Evolutionary conservation across 2,888 invertebrate genomes (phyloP), one percentile per base, ranked within the genome.

Genomic region (Eristalinus aeneus): DNA sequence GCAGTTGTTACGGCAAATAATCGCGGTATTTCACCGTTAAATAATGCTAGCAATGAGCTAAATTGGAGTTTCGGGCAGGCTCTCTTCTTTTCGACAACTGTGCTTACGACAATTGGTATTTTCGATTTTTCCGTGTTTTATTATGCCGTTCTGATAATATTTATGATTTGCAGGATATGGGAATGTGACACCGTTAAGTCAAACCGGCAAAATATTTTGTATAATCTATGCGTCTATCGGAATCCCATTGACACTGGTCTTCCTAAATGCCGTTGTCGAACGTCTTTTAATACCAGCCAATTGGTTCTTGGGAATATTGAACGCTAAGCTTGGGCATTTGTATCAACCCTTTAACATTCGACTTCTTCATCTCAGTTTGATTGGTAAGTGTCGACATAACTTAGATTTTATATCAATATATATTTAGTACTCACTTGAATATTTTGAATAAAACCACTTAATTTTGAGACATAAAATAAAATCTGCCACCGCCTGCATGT

Each of bases 1-100:
- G 95, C 95, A 89, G 95, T 97, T 87, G 94, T 97, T 22, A 93
- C 94, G 34, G 97, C 97, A 11, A 96, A 95, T 91, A 96, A 96
- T 92, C 94, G 96, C 64, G 97, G 97, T 0, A 96, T 97, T 58
- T 96, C 96, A 0, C 96, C 96, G 0, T 94, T 95, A 0, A 94
- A 94, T 79, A 97, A 97, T 93, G 95, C 95, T 32, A 95, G 96
- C 65, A 95, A 95, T 1, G 96, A 96, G 87, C 96, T 96, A 11
- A 97, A 97, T 92, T 98, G 97, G 98, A 96, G 96, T 91, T 97
- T 97, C 91, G 97, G 97, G 23, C 97, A 97, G 92, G 96, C 97
- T 0, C 93, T 98, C 74, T 97, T 98, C 94, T 98, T 98, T 92
- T 96, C 97, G 0, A 96, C 96, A 67, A 97, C 97, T 0, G 96